Evolutionary conservation across 2,113 vertebrate species (phyloP), one percentile per base, ranked within the genome.

Genomic region (Colius striatus): DNA sequence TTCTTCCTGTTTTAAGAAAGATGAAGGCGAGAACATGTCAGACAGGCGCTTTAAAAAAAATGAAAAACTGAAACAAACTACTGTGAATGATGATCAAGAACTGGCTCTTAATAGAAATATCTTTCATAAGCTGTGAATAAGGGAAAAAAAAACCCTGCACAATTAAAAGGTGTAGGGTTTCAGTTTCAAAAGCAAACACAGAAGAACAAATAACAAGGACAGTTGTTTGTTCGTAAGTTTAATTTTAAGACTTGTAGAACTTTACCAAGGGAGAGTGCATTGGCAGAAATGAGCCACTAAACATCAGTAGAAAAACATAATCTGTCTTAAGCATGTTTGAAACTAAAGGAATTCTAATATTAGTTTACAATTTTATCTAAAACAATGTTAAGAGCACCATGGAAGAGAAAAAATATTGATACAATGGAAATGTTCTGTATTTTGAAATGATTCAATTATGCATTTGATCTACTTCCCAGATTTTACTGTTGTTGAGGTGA

Each of bases 1-100:
- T 74, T 83, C 88, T 92, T 95, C 92, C 75, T 92, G 85, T 45
- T 94, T 88, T 55, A 50, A 50, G 79, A 80, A 73, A 65, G 60
- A 5, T 36, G 51, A 86, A 95, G 88, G 87, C 86, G 68, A 84
- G 55, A 92, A 84, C 34, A 2, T 43, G 68, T 72, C 92, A 86
- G 68, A 29, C 57, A 71, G 43, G 23, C 41, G n/a, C 43, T 77
- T 93, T 27, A 0, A 0, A 84, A 95, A 96, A 73, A 77, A 83
- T 10, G 12, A 41, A 41, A 41, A 41, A 68, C 75, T 36, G 71
- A 91, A 93, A 91, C 25, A 66, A 86, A 50, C 19, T 53, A 38
- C n/a, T 50, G 19, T 41, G 58, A 91, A 65, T 36, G 17, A 72
- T 41, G 23, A 68, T 17, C 38, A 78, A 67, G 70, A 82, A 34